These are phyloP conservation scores for Lycaena phlaeas DNA, from an alignment of 2,888 invertebrate species.

Conservation along the genomic window DNA sequence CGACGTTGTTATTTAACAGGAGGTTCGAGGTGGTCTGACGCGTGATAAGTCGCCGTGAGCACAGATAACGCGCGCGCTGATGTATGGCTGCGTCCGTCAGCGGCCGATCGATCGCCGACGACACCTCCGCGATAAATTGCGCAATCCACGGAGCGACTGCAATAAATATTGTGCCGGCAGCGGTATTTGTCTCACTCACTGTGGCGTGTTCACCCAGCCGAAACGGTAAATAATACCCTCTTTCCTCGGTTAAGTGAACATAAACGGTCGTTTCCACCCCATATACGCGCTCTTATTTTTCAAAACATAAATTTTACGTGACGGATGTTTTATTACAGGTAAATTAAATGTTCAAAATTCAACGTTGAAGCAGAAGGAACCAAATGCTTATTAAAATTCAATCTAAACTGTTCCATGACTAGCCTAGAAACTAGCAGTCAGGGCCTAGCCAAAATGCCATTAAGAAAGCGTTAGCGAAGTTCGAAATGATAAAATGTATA, in stretches of 20 bases:
- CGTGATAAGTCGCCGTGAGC: slow-evolving; percentile 65
- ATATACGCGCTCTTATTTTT: slow-evolving; percentile 71
- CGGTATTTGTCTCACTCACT: slow-evolving; percentile 70
- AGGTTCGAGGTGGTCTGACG: slow-evolving; percentile 27
- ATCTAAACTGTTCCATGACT: too few relatives aligned
- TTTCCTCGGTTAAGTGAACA: slow-evolving; percentile 73
- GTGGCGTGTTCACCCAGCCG: slow-evolving; percentile 69
- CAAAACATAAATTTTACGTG: slow-evolving; percentile 68
- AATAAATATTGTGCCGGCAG: slow-evolving; percentile 64
- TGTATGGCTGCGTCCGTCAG: slow-evolving; percentile 63
- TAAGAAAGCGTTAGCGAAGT: too few relatives aligned
- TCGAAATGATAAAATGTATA: too few relatives aligned
- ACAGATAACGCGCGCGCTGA: slow-evolving; percentile 66
- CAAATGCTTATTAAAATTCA: too few relatives aligned
- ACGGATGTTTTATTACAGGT: slow-evolving; percentile 30
- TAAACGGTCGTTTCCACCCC: slow-evolving; percentile 73
- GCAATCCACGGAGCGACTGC: slow-evolving; percentile 68
- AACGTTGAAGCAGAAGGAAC: neutral
- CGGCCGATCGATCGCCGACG: slow-evolving; percentile 64
- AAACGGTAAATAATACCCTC: slow-evolving; percentile 73
- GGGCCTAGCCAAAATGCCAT: too few relatives aligned
- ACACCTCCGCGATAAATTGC: slow-evolving; percentile 70
- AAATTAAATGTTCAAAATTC: slow-evolving; percentile 8
- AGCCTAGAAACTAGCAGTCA: too few relatives aligned
- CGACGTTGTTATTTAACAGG: slow-evolving; percentile 45